Evolutionary conservation across 2,888 invertebrate genomes (phyloP).

Genomic region (Hydriomena furcata): DNA sequence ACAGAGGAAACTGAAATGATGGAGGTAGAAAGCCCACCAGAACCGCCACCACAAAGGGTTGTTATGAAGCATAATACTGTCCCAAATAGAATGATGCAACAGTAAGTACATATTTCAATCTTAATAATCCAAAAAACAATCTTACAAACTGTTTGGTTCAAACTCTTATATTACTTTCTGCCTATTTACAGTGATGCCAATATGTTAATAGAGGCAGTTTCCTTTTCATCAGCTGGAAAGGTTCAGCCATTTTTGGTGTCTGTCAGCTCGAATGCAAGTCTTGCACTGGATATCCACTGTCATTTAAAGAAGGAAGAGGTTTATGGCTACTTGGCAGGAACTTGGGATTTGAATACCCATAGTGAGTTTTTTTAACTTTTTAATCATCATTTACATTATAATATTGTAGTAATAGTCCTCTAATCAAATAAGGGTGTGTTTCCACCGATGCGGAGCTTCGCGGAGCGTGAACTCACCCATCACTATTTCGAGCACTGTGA

Average conservation of each 20-base stretch:
- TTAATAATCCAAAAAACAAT: too few relatives aligned
- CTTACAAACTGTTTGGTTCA: too few relatives aligned
- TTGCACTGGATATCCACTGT: constrained; percentile 96
- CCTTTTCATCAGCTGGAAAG: constrained; percentile 94
- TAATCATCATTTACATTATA: not conserved
- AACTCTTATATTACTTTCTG: constrained; percentile 12
- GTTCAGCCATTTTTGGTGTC: constrained; percentile 96
- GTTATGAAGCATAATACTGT: constrained; percentile 91
- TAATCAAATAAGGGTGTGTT: too few relatives aligned
- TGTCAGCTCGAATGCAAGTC: constrained; percentile 92
- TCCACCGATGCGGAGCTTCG: too few relatives aligned
- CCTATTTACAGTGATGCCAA: constrained; percentile 90
- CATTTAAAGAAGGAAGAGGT: constrained; percentile 97
- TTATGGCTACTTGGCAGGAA: constrained; percentile 97
- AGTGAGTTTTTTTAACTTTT: constrained; percentile 87
- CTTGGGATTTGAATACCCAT: constrained; percentile 96
- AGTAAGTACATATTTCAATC: constrained; percentile 84
- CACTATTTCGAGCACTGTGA: too few relatives aligned
- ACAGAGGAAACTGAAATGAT: constrained; percentile 83
- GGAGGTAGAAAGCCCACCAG: constrained; percentile 84
- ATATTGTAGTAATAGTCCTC: too few relatives aligned
- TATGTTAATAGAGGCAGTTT: constrained; percentile 93
- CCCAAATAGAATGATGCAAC: constrained; percentile 89
- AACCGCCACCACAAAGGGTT: constrained; percentile 85
- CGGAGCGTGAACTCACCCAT: too few relatives aligned